A percentile compares a stretch with the other conserved stretches of the same genome.
Evolutionary conservation across 1,140 invertebrate genomes (phyloP).

Genomic region (Drosophila dunni): DNA sequence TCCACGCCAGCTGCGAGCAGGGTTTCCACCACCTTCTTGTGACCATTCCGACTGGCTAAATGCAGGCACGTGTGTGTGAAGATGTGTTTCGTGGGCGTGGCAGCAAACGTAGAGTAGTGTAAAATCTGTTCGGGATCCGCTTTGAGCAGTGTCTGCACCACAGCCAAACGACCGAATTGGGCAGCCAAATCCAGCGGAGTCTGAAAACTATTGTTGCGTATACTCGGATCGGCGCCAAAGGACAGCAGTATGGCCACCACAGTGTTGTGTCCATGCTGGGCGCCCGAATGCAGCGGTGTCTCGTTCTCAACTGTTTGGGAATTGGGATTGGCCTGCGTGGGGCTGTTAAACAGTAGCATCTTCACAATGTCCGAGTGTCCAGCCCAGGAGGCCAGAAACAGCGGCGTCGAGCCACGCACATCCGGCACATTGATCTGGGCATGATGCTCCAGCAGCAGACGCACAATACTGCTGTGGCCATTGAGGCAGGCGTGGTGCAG

Average conservation of each 20-base stretch:
- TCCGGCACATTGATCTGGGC: conserved; percentile 95
- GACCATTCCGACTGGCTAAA: conserved; percentile 95
- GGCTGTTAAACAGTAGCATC: conserved; percentile 90
- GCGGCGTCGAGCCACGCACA: conserved; percentile 92
- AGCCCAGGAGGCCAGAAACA: conserved; percentile 95
- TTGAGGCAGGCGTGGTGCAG: conserved; percentile 97
- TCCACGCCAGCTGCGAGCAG: conserved; percentile 94
- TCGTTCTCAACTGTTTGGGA: conserved; percentile 96
- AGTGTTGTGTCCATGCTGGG: conserved; percentile 96
- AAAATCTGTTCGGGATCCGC: conserved; percentile 91
- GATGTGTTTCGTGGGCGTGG: conserved; percentile 81
- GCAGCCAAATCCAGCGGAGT: conserved; percentile 97
- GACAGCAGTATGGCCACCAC: conserved; percentile 94
- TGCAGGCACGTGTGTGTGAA: conserved; percentile 96
- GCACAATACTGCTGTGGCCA: conserved; percentile 95
- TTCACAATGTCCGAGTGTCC: conserved; percentile 93
- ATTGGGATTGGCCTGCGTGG: conserved; percentile 92
- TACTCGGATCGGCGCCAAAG: conserved; percentile 94
- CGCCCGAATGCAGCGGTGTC: conserved; percentile 96
- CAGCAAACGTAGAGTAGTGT: conserved; percentile 85
- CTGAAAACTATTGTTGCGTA: conserved; percentile 95
- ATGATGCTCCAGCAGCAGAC: conserved; percentile 92
- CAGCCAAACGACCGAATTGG: conserved; percentile 94
- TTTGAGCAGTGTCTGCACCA: conserved; percentile 93
- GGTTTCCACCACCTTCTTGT: conserved; percentile 92